Evolutionary conservation across 2,888 invertebrate species (phyloP), one percentile per base, ranked within the genome.

Genomic region (Lycaena phlaeas): DNA sequence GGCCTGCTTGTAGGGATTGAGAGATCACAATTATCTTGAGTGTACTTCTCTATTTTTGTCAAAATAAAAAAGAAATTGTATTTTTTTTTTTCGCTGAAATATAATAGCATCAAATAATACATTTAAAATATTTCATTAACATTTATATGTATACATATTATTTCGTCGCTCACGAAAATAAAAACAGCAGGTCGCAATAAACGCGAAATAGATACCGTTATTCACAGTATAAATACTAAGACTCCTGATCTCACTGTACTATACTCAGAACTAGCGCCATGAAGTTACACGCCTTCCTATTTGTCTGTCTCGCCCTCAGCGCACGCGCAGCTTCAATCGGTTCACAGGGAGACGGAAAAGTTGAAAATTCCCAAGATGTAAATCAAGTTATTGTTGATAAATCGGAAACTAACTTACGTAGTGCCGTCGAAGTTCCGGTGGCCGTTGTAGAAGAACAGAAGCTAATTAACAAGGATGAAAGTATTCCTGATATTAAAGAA

Each of bases 201-300:
- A 62, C 46, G 57, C 52, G 46, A 54, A 51, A 42, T 47, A 48
- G 51, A 54, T 60, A 81, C 82, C 82, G 82, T 82, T 82, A 82
- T 51, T 45, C 56, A 48, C 48, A 45, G 65, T 82, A 82, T 82
- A 82, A 75, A 82, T 62, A 67, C 49, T 43, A 52, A 51, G 41
- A 53, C 59, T 11, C 56, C 60, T 50, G 54, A 50, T 59, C 48
- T 56, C 56, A 54, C 57, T 51, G 48, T 57, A 72, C n/a, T n/a
- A 74, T 71, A 54, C 55, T 61, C 63, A 58, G 63, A 50, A 53
- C 36, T 52, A 51, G 54, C 53, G 63, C 60, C 68, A 85, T 85
- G 85, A 68, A 71, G 59, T 57, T 64, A 53, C 60, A 73, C 73
- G 71, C 65, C 65, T 60, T 76, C 34, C 46, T 72, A 38, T 46